Evolutionary conservation across 1,140 invertebrate species (phyloP), one percentile per base, ranked within the genome.

Genomic region (Pseudomyrmex concolor): DNA sequence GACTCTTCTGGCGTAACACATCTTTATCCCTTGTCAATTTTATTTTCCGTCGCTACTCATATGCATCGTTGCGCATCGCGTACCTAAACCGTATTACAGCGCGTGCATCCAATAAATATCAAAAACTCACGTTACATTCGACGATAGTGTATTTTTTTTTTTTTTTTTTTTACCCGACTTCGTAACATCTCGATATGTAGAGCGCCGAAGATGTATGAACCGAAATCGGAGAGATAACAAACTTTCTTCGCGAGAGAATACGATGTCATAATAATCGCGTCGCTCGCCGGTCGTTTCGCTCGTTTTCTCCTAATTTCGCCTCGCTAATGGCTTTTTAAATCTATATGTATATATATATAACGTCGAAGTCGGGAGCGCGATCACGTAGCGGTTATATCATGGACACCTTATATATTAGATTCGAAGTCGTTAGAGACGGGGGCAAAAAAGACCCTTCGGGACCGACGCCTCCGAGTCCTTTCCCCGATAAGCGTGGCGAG

Each of bases 401-500:
- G 60, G 43, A 64, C 54, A 54, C 50, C 45, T 67, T 83, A 77
- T 83, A 77, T 73, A 34, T 50, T 70, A 60, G 55, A 82, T 68
- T 77, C 68, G 25, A 66, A 78, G 51, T 83, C 70, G 54, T 60
- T 64, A 70, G 45, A 51, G 45, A 51, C 54, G 70, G 25, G 48
- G 70, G 48, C 25, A 25, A n/a, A 51, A 54, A 72, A 70, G 84
- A 88, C 67, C 50, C 45, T n/a, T 66, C 66, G 25, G 87, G 81
- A 88, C 34, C 34, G 34, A 34, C 51, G 48, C 25, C 57, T 59
- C 80, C 15, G 45, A 70, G 64, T 50, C 66, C 34, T 63, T n/a
- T 34, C 5, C 3, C 77, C 76, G 89, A 90, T 90, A 90, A 89
- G 88, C 77, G 73, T 57, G 72, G 86, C 80, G 84, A 85, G 84